These are phyloP conservation scores for Okapia johnstoni DNA, from an alignment of 2,113 vertebrate species.

Conservation along the genomic window DNA sequence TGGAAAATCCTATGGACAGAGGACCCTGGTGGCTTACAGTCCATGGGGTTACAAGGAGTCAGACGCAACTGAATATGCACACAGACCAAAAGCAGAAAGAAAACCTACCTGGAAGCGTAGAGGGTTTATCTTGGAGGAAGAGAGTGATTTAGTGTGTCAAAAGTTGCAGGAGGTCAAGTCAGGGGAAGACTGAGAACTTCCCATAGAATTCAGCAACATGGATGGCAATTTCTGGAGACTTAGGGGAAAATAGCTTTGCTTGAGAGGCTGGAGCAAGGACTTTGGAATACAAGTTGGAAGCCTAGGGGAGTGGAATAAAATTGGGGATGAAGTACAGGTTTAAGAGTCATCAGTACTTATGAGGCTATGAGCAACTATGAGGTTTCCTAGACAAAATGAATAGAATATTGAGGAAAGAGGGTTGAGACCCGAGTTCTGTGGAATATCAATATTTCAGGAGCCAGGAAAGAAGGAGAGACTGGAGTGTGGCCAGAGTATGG, in stretches of 20 bases:
- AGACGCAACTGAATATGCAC: not conserved
- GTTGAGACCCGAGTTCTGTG: not conserved
- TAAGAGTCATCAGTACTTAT: not conserved
- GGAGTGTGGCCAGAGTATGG: not conserved
- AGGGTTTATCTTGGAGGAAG: not conserved
- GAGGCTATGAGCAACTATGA: not conserved
- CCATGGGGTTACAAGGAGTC: not conserved
- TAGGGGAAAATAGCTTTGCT: not conserved
- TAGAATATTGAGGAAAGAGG: not conserved
- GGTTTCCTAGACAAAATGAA: not conserved
- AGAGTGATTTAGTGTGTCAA: not conserved
- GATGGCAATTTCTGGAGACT: not conserved
- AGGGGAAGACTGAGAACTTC: not conserved
- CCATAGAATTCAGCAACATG: not conserved
- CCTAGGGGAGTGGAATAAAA: not conserved
- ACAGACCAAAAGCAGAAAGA: not conserved
- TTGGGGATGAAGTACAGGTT: not conserved
- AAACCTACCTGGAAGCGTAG: not conserved
- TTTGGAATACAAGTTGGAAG: not conserved
- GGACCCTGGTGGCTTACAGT: not conserved
- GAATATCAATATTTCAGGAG: not conserved
- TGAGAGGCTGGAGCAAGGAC: not conserved
- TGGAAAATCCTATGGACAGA: not conserved
- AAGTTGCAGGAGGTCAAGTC: not conserved
- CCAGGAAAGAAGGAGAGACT: not conserved